Base-by-base conservation (phyloP, 2,113 vertebrate species). In the Myrmecobius fasciatus region DNA sequence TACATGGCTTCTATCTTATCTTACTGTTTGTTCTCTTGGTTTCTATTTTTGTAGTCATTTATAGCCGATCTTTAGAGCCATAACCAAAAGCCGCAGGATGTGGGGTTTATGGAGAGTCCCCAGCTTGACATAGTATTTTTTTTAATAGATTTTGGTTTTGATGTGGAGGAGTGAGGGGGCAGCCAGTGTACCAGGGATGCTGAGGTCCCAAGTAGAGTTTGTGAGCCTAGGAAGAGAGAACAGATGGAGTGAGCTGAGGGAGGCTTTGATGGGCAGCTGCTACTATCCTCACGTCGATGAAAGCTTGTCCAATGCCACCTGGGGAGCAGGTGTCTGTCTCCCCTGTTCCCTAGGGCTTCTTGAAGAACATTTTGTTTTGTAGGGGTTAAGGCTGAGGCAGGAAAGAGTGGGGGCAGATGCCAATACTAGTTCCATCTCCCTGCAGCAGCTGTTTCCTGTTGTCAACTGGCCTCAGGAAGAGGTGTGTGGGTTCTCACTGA, bases 371-470 rank as follows among this genome's bases (percentile, higher is more conserved):
- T 96, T 94, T 96, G 95, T 97, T 95, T 96, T 95, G 22, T 54
- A 54, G 90, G 92, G 93, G 93, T 56, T 94, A 56, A 26, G 92
- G 91, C 26, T 12, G 3, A 93, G 43, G 93, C 43, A 52, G 89
- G 54, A 90, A 51, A 67, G 93, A 95, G 83, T 95, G 93, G 67
- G 94, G 96, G 95, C 95, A 97, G 96, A 97, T 91, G 94, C 95
- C 53, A 88, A 91, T 97, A 91, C 67, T 0, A 67, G 91, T 96
- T 93, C 94, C 90, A 89, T 90, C 67, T 95, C 97, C 88, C 94
- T 90, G 93, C 11, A 92, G 97, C 96, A 96, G 96, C 96, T 0
- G 5, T 93, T 98, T 98, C 97, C 97, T 96, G 94, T 97, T 98
- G 97, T 97, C 94, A 88, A 94, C 89, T 24, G 67, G 91, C 53